These are phyloP conservation scores for Drosophila ohnishii DNA, from an alignment of 1,140 invertebrate genomes.

Conservation along the genomic window DNA sequence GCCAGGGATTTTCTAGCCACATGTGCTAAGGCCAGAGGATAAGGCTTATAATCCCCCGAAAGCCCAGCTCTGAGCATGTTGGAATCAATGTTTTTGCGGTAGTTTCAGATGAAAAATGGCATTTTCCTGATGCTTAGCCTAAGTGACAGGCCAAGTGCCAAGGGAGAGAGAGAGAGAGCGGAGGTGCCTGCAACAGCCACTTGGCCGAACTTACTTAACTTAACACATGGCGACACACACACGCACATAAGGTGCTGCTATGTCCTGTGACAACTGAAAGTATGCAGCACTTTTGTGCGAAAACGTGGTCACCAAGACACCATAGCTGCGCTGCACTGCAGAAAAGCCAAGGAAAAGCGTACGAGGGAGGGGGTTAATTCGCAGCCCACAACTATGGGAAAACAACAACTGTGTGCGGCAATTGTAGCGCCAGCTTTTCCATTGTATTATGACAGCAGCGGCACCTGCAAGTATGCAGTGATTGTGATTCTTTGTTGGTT, in stretches of 20 bases:
- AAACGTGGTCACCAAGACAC: conserved; percentile 36
- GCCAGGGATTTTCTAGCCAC: conserved; percentile 6
- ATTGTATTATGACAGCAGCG: conserved; percentile 75
- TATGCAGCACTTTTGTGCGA: conserved; percentile 37
- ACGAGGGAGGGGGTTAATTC: conserved; percentile 55
- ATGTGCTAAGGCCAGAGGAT: conserved; percentile 10
- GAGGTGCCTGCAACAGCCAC: conserved; percentile 52
- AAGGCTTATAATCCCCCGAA: conserved; percentile 10
- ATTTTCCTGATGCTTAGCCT: conserved; percentile 48
- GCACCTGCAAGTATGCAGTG: conserved; percentile 76
- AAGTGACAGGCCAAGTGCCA: conserved; percentile 62
- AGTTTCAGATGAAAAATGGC: conserved; percentile 27
- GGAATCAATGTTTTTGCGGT: conserved; percentile 40
- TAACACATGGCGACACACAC: conserved; percentile 45
- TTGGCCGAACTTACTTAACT: conserved; percentile 63
- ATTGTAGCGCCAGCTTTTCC: conserved; percentile 49
- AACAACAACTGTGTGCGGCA: conserved; percentile 38
- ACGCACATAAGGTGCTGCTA: conserved; percentile 13
- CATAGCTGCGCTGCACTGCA: conserved; percentile 1
- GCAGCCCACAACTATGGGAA: conserved; percentile 44
- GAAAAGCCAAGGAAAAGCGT: conserved; percentile 6
- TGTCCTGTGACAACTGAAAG: conserved; percentile 18
- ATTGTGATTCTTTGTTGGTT: conserved; percentile 50
- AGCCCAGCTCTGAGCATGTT: conserved; percentile 7
- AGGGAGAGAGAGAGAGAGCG: background rate